Evolutionary conservation across 1,140 invertebrate genomes (phyloP).

Genomic region (Asobara japonica): DNA sequence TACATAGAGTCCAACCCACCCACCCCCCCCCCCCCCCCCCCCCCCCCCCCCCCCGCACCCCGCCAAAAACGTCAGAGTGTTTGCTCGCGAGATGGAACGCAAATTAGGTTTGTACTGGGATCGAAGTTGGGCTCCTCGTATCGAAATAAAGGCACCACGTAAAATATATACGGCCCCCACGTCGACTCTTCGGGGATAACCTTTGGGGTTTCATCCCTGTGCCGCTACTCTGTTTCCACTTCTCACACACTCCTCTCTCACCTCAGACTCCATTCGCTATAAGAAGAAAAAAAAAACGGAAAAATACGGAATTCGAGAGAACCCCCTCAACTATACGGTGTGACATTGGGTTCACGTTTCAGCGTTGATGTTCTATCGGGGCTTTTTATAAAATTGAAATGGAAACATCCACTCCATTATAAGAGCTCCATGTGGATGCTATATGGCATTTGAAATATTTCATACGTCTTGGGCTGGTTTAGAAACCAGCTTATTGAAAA

Average conservation of each 20-base stretch:
- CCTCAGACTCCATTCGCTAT: slow-evolving; percentile 20
- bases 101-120: slow-evolving; percentile 63
- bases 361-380: slow-evolving; percentile 31
- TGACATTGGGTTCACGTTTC: slow-evolving; percentile 29
- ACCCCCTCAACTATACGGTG: slow-evolving; percentile 34
- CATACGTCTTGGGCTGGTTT: neutral
- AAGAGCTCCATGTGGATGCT: slow-evolving; percentile 5
- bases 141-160: slow-evolving; percentile 62
- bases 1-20: neutral
- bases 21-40: slow-evolving; percentile 20
- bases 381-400: slow-evolving; percentile 37
- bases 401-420: slow-evolving; percentile 28
- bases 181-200: slow-evolving; percentile 30
- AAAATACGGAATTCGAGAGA: slow-evolving; percentile 22
- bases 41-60: neutral
- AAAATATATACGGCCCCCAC: slow-evolving; percentile 49
- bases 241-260: slow-evolving; percentile 28
- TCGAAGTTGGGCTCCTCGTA: slow-evolving; percentile 53
- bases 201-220: slow-evolving; percentile 27
- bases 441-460: slow-evolving; percentile 1
- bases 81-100: slow-evolving; percentile 63
- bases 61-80: slow-evolving; percentile 47
- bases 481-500: neutral
- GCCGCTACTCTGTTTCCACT: slow-evolving; percentile 24
- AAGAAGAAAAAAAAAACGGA: neutral